phyloP scores from a whole-genome alignment of 2,113 vertebrate species.

The Ptyas mucosa region DNA sequence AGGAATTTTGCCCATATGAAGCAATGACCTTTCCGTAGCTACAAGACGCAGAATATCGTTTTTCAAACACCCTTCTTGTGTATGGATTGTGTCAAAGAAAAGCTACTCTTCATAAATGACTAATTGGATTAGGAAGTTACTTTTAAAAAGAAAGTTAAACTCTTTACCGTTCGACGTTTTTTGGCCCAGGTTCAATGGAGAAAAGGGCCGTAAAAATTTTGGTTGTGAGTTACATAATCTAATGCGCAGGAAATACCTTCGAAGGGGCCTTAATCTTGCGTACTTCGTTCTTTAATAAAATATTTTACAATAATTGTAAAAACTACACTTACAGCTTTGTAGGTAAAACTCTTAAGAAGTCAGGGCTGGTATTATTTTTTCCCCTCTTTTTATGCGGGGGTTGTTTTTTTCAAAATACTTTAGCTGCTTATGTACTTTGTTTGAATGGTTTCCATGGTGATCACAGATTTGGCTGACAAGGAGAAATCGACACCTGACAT shows the following conservation, averaged over 20 bases:
- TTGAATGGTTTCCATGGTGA: slow-evolving; percentile 67
- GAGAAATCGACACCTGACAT: slow-evolving; percentile 78
- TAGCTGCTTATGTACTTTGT: slow-evolving; percentile 56
- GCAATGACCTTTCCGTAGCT: not conserved
- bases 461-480: slow-evolving; percentile 59
- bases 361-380: not conserved
- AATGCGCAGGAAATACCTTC: slow-evolving; percentile 46
- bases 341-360: slow-evolving; percentile 48
- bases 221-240: slow-evolving; percentile 41
- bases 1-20: not conserved
- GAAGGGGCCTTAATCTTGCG: slow-evolving; percentile 28
- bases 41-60: not conserved
- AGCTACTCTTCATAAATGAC: slow-evolving; percentile 15
- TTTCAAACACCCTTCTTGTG: not conserved
- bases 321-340: slow-evolving; percentile 27
- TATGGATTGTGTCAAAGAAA: not conserved
- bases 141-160: slow-evolving; percentile 32
- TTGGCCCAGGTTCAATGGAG: slow-evolving; percentile 29
- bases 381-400: not conserved
- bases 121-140: slow-evolving; percentile 50
- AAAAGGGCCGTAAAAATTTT: slow-evolving; percentile 33
- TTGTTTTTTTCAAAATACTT: slow-evolving; percentile 41
- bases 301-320: slow-evolving; percentile 40
- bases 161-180: slow-evolving; percentile 34
- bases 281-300: slow-evolving; percentile 57